Percentiles rank a stretch among this genome's conserved stretches.
Conservation (phyloP, 2,113 vertebrate species). For the Tapirus terrestris region DNA sequence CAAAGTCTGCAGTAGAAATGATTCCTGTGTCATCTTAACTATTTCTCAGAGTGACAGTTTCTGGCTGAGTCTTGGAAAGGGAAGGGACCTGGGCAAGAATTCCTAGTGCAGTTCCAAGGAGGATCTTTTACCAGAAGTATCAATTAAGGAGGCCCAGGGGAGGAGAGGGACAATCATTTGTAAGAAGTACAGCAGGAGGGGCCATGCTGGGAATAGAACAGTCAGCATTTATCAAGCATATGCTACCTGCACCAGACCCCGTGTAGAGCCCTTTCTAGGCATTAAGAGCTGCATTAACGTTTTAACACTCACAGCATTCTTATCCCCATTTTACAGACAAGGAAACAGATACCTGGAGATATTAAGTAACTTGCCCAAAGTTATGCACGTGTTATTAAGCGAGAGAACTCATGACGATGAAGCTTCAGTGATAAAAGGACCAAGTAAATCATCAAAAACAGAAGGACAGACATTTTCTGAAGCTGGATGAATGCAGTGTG, state of each 20-base stretch:
- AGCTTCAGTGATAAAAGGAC: not conserved
- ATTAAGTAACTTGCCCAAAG: not conserved
- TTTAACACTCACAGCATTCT: not conserved
- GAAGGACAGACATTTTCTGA: not conserved
- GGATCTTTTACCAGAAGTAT: not conserved
- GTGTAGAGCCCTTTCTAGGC: not conserved
- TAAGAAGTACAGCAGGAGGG: not conserved
- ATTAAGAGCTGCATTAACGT: not conserved
- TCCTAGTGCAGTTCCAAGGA: not conserved
- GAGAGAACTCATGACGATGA: not conserved
- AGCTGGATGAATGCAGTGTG: not conserved
- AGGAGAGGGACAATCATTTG: not conserved
- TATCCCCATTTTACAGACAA: not conserved
- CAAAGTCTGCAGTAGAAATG: not conserved
- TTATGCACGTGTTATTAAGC: not conserved
- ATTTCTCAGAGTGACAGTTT: not conserved
- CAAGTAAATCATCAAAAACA: conserved; percentile 31
- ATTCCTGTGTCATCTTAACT: not conserved
- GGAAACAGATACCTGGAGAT: not conserved
- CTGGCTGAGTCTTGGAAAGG: not conserved
- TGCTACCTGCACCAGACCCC: not conserved
- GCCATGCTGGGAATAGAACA: not conserved
- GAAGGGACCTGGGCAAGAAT: not conserved
- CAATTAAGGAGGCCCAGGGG: not conserved
- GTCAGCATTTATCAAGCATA: not conserved